Evolutionary conservation across 1,140 invertebrate species (phyloP).

Genomic region (Amphibalanus amphitrite): DNA sequence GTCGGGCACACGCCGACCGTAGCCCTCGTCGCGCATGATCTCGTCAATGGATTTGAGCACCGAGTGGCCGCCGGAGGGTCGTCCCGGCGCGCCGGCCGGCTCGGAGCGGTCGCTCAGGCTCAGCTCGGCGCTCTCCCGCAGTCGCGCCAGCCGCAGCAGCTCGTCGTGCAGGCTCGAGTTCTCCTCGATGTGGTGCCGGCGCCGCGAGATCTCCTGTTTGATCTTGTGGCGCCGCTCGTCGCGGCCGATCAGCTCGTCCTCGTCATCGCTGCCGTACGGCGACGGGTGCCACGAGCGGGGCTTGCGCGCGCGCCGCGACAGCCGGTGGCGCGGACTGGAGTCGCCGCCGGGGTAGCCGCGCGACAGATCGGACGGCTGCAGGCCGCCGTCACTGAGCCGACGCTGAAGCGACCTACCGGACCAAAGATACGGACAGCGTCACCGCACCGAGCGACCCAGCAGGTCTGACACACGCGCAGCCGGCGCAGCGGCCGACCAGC

Average conservation of each 20-base stretch:
- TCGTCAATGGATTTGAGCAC: constrained; percentile 36
- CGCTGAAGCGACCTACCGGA: neutral
- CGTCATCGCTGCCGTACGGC: constrained; percentile 34
- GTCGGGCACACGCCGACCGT: constrained; percentile 12
- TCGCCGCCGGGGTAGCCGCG: neutral
- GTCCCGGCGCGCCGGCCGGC: constrained; percentile 19
- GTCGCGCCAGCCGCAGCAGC: constrained; percentile 32
- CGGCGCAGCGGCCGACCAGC: too few relatives aligned
- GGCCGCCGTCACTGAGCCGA: neutral
- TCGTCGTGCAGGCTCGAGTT: constrained; percentile 38
- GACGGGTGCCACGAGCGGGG: constrained; percentile 41
- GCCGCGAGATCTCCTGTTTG: constrained; percentile 42
- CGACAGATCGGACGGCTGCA: neutral
- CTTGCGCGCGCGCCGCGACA: neutral
- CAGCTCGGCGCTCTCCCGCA: constrained; percentile 28
- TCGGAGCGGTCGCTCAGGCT: constrained; percentile 18
- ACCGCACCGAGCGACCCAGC: too few relatives aligned
- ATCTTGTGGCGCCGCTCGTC: constrained; percentile 43
- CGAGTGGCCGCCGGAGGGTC: constrained; percentile 22
- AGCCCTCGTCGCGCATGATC: constrained; percentile 27
- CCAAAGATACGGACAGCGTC: neutral
- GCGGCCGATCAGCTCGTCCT: constrained; percentile 28
- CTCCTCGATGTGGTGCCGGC: constrained; percentile 42
- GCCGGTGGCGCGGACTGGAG: neutral
- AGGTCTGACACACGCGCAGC: too few relatives aligned